These are phyloP conservation scores for Phymanthus crucifer DNA, from an alignment of 92 coral and sea anemone genomes.

Conservation along the genomic window DNA sequence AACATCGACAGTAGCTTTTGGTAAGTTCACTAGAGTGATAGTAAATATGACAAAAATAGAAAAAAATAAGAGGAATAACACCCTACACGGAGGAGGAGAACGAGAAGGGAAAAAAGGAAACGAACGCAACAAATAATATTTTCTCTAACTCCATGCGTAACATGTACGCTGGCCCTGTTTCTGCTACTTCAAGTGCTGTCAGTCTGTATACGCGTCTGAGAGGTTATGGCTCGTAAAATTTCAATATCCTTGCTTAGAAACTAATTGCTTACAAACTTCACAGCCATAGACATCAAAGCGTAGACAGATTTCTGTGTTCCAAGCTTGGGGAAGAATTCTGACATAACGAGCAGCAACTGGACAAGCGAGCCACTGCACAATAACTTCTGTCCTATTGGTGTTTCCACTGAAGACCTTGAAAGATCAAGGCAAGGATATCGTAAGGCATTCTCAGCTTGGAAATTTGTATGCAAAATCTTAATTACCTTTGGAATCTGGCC, in stretches of 20 bases:
- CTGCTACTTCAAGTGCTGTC: no score
- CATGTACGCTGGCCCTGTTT: no score
- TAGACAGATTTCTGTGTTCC: conserved; percentile 21
- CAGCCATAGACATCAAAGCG: conserved; percentile 46
- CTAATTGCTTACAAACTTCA: conserved; percentile 14
- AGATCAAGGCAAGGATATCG: background rate
- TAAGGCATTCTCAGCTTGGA: background rate
- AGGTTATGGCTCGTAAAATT: background rate
- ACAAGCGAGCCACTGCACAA: conserved; percentile 17
- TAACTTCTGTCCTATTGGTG: background rate
- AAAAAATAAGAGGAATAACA: background rate
- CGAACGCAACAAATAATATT: no score
- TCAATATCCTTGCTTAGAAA: no score
- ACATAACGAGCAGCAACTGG: conserved; percentile 42
- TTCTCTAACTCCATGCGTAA: no score
- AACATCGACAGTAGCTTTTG: background rate
- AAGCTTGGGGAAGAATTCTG: conserved; percentile 28
- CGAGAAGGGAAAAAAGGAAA: no score
- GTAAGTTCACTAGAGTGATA: conserved; percentile 4
- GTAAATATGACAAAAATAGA: background rate
- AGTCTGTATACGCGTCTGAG: no score
- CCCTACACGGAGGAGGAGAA: no score
- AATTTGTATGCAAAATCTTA: background rate
- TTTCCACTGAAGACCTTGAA: background rate
- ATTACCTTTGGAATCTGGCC: conserved; percentile 20